Evolutionary conservation across 2,113 vertebrate genomes (phyloP).

Genomic region (Mandrillus leucophaeus): DNA sequence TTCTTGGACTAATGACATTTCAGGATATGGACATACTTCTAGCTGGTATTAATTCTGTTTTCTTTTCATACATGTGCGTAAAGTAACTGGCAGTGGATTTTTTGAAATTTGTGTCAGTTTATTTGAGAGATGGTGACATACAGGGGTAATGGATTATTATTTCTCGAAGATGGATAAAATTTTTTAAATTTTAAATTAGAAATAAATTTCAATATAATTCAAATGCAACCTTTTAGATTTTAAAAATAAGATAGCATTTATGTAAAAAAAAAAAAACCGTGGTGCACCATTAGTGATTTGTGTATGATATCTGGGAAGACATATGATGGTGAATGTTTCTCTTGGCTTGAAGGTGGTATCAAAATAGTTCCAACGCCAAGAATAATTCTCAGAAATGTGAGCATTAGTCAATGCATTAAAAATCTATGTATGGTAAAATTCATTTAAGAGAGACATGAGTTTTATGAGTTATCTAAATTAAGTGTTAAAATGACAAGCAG

Average conservation of each 20-base stretch:
- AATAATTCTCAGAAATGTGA: slow-evolving; percentile 59
- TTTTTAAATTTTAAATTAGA: slow-evolving; percentile 2
- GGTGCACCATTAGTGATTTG: background rate
- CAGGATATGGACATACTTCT: slow-evolving; percentile 33
- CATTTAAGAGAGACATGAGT: slow-evolving; percentile 48
- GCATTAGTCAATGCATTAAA: slow-evolving; percentile 48
- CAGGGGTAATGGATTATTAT: background rate
- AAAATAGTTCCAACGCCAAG: slow-evolving; percentile 41
- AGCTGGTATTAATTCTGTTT: slow-evolving; percentile 54
- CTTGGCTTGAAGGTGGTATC: slow-evolving; percentile 43
- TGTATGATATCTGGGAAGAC: background rate
- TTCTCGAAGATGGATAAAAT: background rate
- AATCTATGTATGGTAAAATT: slow-evolving; percentile 45
- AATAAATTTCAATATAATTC: background rate
- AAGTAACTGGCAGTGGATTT: slow-evolving; percentile 52
- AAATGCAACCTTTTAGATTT: background rate
- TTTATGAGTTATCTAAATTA: slow-evolving; percentile 2
- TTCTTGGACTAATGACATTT: slow-evolving; percentile 6
- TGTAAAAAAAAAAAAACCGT: background rate
- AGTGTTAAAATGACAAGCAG: slow-evolving; percentile 30
- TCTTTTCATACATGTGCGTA: slow-evolving; percentile 43
- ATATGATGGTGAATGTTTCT: slow-evolving; percentile 36
- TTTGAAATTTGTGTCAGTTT: slow-evolving; percentile 8
- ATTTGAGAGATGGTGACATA: slow-evolving; percentile 24
- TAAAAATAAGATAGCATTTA: background rate